Conservation (phyloP, 2,888 invertebrate species). For the Argyra leucocephala region DNA sequence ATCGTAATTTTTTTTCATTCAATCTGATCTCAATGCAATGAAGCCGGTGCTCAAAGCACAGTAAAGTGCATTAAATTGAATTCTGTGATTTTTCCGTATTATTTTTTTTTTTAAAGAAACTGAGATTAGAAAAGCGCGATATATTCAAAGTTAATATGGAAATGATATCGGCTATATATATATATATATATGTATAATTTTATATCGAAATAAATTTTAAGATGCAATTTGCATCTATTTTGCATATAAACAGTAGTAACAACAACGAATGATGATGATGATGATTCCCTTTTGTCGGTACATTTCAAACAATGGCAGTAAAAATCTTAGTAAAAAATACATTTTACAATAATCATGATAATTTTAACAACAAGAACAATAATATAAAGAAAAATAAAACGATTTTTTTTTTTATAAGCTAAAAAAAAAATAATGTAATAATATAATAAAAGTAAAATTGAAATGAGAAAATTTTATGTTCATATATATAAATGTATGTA, state of each 20-base stretch:
- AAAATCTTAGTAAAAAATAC: background rate
- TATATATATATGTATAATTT: too few relatives aligned
- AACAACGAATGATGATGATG: background rate
- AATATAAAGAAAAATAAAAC: background rate
- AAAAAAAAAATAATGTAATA: background rate
- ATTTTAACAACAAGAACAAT: background rate
- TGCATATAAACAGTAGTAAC: conserved; percentile 2
- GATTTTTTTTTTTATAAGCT: too few relatives aligned
- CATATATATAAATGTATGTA: background rate
- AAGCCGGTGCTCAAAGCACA: too few relatives aligned
- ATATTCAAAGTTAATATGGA: too few relatives aligned
- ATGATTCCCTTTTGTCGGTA: background rate
- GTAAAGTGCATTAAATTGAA: too few relatives aligned
- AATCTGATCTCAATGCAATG: too few relatives aligned
- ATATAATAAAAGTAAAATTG: background rate
- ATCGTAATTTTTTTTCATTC: too few relatives aligned
- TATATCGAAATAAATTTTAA: background rate
- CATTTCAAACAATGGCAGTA: background rate
- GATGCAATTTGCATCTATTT: conserved; percentile 4
- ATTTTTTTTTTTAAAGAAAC: too few relatives aligned
- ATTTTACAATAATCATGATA: background rate
- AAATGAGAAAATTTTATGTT: background rate
- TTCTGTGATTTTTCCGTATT: too few relatives aligned
- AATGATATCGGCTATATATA: too few relatives aligned
- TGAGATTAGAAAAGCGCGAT: background rate